Percentiles rank a stretch among this genome's conserved stretches.
phyloP scores from a whole-genome alignment of 2,888 invertebrate genomes.

The Furcula furcula region DNA sequence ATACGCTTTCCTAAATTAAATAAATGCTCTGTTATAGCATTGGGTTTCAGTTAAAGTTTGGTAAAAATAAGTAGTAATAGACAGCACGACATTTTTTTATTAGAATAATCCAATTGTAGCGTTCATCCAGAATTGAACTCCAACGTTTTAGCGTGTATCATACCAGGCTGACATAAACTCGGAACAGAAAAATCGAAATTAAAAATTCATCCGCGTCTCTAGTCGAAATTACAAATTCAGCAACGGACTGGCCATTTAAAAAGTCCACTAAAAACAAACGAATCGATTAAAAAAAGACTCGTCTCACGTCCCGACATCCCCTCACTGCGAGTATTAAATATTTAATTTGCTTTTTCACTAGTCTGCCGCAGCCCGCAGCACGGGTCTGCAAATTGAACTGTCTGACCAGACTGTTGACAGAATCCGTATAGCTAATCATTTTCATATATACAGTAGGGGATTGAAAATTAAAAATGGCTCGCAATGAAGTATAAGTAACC shows the following conservation, averaged over 20 bases:
- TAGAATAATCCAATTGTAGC: too few species aligned
- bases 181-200: constrained; percentile 1
- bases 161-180: constrained; percentile 9
- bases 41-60: too few species aligned
- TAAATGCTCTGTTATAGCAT: too few species aligned
- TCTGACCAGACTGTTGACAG: constrained; percentile 41
- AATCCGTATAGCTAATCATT: constrained; percentile 10
- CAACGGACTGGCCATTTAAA: constrained; percentile 13
- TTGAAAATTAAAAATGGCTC: not conserved
- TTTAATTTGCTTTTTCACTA: constrained; percentile 49
- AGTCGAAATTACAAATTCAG: constrained; percentile 24
- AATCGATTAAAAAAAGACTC: constrained; percentile 23
- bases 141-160: too few species aligned
- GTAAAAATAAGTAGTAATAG: too few species aligned
- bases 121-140: too few species aligned
- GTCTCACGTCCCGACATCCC: constrained; percentile 35
- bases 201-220: constrained; percentile 17
- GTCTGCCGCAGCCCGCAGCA: constrained; percentile 31
- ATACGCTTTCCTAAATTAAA: too few species aligned
- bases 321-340: constrained; percentile 50
- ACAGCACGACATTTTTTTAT: too few species aligned
- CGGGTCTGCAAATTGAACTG: constrained; percentile 42
- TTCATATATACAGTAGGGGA: not conserved
- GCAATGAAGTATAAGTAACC: too few species aligned
- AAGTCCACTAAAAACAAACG: constrained; percentile 18